A percentile compares a stretch with the other conserved stretches of the same genome.
These are phyloP conservation scores for Habroteleia sp. DNA, from an alignment of 2,888 invertebrate species.

Conservation along the genomic window DNA sequence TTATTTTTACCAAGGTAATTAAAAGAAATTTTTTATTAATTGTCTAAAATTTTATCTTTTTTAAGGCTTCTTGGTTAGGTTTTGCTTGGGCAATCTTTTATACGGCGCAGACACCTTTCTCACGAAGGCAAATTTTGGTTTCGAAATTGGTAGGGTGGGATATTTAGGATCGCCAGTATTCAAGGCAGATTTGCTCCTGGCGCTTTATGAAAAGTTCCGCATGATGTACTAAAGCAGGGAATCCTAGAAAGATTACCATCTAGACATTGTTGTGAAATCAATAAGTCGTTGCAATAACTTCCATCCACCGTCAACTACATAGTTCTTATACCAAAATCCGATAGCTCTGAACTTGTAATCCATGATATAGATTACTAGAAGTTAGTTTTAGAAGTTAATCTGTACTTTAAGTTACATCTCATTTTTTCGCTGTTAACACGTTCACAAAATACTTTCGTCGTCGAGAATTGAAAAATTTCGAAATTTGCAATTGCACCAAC, in stretches of 20 bases:
- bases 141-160: background rate
- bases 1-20: too few species aligned
- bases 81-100: too few species aligned
- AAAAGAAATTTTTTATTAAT: too few species aligned
- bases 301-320: background rate
- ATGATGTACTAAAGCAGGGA: constrained; percentile 32
- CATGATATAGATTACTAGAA: background rate
- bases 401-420: too few species aligned
- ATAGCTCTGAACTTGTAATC: background rate
- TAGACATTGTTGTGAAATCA: constrained; percentile 26
- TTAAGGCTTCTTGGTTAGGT: too few species aligned
- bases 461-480: too few species aligned
- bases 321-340: background rate
- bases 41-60: too few species aligned
- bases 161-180: background rate
- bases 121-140: too few species aligned
- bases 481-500: too few species aligned
- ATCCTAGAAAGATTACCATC: constrained; percentile 22
- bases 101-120: too few species aligned
- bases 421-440: too few species aligned
- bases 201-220: constrained; percentile 15
- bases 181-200: constrained; percentile 5
- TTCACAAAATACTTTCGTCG: too few species aligned
- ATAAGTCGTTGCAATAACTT: constrained; percentile 32
- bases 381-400: background rate